Evolutionary conservation across 2,113 vertebrate species (phyloP), one percentile per base, ranked within the genome.

Genomic region (Merops nubicus): DNA sequence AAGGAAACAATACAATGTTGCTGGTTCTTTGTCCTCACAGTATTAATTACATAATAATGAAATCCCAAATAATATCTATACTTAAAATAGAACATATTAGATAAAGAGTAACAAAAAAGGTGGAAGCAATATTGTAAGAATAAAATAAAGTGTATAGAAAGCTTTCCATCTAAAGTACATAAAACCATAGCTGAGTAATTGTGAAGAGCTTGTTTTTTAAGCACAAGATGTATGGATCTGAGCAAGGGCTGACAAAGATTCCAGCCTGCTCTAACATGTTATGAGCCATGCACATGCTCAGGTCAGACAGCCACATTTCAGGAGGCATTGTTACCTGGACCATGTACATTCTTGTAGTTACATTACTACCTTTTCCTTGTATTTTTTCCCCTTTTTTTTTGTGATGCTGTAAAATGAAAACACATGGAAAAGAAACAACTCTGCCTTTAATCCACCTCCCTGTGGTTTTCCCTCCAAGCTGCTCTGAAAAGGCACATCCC

Each of bases 221-320:
- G 72, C 17, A 43, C 0, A 0, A 29, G 12, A 10, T 9, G 8
- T 11, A 18, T 6, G 22, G 70, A 76, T 91, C 48, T 36, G 50
- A 29, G 56, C 7, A 53, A n/a, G 23, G 68, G 42, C 54, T 54
- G 43, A 20, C 48, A 73, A 38, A 3, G 21, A 80, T 38, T 70
- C 36, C 53, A 80, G 36, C 29, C 40, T 1, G 2, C 64, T 63
- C 33, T 45, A 47, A 42, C 15, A 14, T 0, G 6, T 18, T 76
- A 70, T 2, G 23, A 53, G 43, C 29, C 67, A 43, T 1, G 6
- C 48, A 34, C 28, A 31, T 51, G 38, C 31, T 47, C 54, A 20
- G 5, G 26, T 56, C 60, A 45, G 50, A 34, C 3, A 13, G 57
- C 5, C 57, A 45, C 40, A 56, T 51, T 19, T 54, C 75, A 74